Percentiles rank a stretch among this genome's conserved stretches.
phyloP scores from a whole-genome alignment of 1,140 invertebrate genomes.

The Drosophila burlai region DNA sequence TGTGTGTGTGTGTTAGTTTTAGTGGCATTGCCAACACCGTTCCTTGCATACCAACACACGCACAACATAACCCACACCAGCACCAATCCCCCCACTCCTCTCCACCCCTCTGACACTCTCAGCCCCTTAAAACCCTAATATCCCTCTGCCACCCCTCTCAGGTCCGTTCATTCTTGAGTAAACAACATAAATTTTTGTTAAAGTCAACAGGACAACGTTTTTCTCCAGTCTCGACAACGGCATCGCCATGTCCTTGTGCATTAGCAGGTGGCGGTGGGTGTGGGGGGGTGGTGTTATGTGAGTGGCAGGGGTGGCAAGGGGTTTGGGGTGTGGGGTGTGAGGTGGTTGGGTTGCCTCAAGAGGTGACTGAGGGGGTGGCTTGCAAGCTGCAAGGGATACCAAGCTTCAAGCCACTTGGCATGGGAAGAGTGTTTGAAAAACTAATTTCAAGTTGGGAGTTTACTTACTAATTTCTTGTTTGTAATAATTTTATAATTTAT shows the following conservation, averaged over 20 bases:
- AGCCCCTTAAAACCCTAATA: constrained; percentile 5
- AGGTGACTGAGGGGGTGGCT: neutral
- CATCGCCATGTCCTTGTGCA: constrained; percentile 45
- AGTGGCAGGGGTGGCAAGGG: too few relatives aligned
- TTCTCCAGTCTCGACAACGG: constrained; percentile 29
- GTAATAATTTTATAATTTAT: neutral
- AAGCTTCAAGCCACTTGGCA: neutral
- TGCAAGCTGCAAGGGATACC: constrained; percentile 5
- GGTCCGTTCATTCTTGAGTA: constrained; percentile 60
- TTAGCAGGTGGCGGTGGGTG: constrained; percentile 20
- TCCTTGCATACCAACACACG: constrained; percentile 4
- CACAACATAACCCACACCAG: constrained; percentile 6
- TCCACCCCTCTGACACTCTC: neutral
- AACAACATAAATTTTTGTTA: constrained; percentile 78
- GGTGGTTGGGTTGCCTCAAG: neutral
- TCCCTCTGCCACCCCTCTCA: neutral
- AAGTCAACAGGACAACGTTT: constrained; percentile 60
- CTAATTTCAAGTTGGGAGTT: neutral
- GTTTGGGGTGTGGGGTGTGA: too few relatives aligned
- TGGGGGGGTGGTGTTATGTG: neutral
- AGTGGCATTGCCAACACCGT: constrained; percentile 19
- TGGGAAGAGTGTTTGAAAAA: neutral
- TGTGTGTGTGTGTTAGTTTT: constrained; percentile 6
- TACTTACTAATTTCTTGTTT: neutral
- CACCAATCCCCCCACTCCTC: too few relatives aligned